Conservation (phyloP, 2,797 vertebrate species). For the Clarias pachynema region DNA sequence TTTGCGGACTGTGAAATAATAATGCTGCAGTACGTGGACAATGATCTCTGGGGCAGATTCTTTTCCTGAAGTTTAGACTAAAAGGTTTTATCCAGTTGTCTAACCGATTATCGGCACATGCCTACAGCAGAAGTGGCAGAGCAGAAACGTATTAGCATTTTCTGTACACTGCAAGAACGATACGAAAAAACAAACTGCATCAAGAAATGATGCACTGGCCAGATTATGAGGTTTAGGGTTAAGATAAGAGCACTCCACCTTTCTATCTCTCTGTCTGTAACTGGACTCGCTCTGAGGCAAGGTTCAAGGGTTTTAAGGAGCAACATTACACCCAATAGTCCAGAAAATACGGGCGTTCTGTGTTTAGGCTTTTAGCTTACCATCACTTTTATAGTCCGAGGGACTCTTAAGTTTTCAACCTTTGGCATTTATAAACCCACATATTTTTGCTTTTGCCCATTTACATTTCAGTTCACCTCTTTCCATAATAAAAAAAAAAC, state of each 20-base stretch:
- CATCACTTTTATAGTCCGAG: constrained; percentile 47
- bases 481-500: background rate
- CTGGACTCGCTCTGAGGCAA: background rate
- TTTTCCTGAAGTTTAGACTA: background rate
- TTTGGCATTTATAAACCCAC: constrained; percentile 68
- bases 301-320: background rate
- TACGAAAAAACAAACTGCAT: constrained; percentile 6
- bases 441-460: constrained; percentile 43
- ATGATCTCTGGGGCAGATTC: background rate
- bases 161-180: constrained; percentile 28
- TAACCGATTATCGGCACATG: constrained; percentile 35
- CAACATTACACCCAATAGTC: background rate
- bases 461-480: constrained; percentile 15
- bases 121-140: constrained; percentile 33
- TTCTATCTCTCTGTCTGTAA: background rate
- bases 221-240: constrained; percentile 31
- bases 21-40: background rate
- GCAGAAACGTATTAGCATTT: constrained; percentile 34
- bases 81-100: background rate
- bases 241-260: constrained; percentile 35
- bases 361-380: constrained; percentile 22
- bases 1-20: background rate
- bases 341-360: constrained; percentile 13
- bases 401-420: constrained; percentile 58
- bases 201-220: constrained; percentile 30